Evolutionary conservation across 2,113 vertebrate genomes (phyloP).

Genomic region (Cephalophus harveyi): DNA sequence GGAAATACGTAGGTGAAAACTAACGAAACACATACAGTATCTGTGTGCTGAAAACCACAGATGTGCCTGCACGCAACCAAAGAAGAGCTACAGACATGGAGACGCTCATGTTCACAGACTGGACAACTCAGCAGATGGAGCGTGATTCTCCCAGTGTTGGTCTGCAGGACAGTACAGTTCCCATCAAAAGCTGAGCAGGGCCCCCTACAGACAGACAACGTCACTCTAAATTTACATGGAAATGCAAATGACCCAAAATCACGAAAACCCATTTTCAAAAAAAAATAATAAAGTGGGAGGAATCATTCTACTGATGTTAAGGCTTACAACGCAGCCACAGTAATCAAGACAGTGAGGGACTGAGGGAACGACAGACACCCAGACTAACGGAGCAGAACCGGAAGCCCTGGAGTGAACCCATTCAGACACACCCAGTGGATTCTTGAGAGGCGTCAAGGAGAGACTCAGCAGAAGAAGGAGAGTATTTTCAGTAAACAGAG

Average conservation of each 20-base stretch:
- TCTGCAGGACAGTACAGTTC: not conserved
- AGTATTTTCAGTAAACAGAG: not conserved
- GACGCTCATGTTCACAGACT: accelerated
- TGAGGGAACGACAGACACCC: not conserved
- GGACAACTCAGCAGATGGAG: not conserved
- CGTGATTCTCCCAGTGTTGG: accelerated
- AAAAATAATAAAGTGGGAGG: not conserved
- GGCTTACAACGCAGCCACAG: accelerated
- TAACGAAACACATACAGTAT: accelerated
- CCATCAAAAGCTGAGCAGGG: too few species aligned
- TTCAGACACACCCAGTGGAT: not conserved
- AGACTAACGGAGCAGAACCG: accelerated
- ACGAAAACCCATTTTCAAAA: not conserved
- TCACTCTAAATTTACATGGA: not conserved
- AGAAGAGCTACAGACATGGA: not conserved
- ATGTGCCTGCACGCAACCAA: accelerated
- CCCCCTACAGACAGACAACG: not conserved
- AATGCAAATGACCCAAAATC: not conserved
- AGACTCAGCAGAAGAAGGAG: not conserved
- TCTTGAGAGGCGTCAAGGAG: accelerated
- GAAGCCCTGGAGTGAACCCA: accelerated
- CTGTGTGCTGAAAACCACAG: not conserved
- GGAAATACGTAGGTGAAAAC: not conserved
- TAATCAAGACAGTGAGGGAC: too few species aligned
- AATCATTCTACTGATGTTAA: not conserved